Conservation (phyloP, 2,797 vertebrate genomes). For the Notamacropus eugenii region DNA sequence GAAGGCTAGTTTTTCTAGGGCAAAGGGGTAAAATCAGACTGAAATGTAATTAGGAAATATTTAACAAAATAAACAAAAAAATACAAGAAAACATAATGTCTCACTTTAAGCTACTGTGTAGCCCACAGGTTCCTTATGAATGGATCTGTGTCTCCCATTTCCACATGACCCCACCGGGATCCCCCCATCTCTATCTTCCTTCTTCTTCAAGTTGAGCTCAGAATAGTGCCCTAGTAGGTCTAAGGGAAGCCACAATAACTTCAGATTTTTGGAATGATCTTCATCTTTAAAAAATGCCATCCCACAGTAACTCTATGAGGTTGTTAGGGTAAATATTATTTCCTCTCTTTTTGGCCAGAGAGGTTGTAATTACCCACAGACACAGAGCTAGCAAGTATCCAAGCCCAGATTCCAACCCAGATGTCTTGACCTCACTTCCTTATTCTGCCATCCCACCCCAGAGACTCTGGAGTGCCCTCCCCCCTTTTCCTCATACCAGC, state of each 20-base stretch:
- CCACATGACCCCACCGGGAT: not conserved
- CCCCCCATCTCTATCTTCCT: not conserved
- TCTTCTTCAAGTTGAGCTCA: not conserved
- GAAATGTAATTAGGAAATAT: not conserved
- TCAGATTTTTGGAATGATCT: not conserved
- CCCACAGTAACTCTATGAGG: not conserved
- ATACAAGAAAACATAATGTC: not conserved
- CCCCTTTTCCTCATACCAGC: conserved; percentile 88
- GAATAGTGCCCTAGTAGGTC: not conserved
- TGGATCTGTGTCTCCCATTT: not conserved
- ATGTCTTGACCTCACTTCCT: accelerated
- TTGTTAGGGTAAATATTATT: not conserved
- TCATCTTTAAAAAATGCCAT: not conserved
- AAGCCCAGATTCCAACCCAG: not conserved
- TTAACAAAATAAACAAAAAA: not conserved
- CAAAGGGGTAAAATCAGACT: not conserved
- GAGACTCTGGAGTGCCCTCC: not conserved
- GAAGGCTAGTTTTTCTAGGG: not conserved
- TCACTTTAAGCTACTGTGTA: not conserved
- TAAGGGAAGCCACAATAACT: not conserved
- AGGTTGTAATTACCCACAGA: not conserved
- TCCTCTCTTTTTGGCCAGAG: not conserved
- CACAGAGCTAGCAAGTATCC: not conserved
- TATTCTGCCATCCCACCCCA: not conserved
- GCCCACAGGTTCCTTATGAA: not conserved